A percentile compares a stretch with the other conserved stretches of the same genome.
phyloP scores from a whole-genome alignment of 2,113 vertebrate genomes.

The Agelaius phoeniceus region DNA sequence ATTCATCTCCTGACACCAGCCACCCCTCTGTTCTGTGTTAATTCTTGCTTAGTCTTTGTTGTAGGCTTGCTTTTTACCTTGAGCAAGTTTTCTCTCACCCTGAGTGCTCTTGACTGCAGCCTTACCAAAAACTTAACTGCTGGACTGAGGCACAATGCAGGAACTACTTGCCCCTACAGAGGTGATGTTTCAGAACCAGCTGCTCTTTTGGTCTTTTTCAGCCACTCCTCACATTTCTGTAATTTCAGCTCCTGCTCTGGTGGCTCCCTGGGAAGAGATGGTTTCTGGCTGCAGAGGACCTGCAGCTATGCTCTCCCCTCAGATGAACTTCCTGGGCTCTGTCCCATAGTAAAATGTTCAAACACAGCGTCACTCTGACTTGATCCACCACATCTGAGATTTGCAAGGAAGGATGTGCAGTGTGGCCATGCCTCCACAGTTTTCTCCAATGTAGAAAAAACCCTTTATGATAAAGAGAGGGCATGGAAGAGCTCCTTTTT shows the following conservation, averaged over 20 bases:
- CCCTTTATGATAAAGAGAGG: background rate
- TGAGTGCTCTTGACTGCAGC: background rate
- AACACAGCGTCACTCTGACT: background rate
- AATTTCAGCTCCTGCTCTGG: background rate
- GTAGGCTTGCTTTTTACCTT: background rate
- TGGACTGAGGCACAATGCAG: background rate
- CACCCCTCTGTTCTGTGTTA: background rate
- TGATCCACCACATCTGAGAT: background rate
- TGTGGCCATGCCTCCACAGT: rapidly evolving
- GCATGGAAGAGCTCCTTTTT: background rate
- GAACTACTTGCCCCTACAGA: background rate
- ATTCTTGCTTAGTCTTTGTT: background rate
- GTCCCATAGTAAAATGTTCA: background rate
- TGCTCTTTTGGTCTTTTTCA: background rate
- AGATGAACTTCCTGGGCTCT: background rate
- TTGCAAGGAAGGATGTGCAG: background rate
- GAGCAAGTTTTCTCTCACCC: background rate
- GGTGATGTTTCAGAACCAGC: background rate
- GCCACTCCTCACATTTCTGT: background rate
- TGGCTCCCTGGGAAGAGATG: background rate
- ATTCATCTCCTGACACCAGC: background rate
- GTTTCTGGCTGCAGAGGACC: background rate
- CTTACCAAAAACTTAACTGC: rapidly evolving
- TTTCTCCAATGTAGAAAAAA: background rate
- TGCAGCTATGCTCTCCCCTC: background rate